Evolutionary conservation across 2,113 vertebrate genomes (phyloP).

Genomic region (Epinephelus lanceolatus): DNA sequence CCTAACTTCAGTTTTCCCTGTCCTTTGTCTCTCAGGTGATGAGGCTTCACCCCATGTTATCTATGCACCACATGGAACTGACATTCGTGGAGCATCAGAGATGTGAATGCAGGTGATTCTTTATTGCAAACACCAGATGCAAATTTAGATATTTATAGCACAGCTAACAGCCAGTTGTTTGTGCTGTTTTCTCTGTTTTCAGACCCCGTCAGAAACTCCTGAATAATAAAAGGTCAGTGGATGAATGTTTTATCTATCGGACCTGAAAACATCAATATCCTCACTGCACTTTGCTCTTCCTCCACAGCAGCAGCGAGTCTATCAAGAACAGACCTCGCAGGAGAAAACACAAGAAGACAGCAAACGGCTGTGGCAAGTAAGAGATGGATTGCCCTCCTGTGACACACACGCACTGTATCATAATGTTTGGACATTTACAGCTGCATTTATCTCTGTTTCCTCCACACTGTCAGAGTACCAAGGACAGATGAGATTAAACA

Average conservation of each 20-base stretch:
- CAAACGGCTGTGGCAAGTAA: constrained; percentile 74
- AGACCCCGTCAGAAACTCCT: constrained; percentile 52
- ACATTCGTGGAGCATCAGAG: constrained; percentile 81
- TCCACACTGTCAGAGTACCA: constrained; percentile 20
- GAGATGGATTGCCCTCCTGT: constrained; percentile 47
- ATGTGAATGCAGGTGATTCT: constrained; percentile 81
- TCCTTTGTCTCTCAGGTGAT: constrained; percentile 63
- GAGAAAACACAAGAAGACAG: constrained; percentile 70
- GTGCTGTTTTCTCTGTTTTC: constrained; percentile 7
- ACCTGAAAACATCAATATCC: not conserved
- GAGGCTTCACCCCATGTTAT: constrained; percentile 60
- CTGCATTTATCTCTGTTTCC: constrained; percentile 35
- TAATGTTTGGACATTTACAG: constrained; percentile 32
- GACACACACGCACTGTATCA: constrained; percentile 12
- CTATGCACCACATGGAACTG: constrained; percentile 62
- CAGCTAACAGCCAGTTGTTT: not conserved
- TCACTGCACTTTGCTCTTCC: constrained; percentile 32
- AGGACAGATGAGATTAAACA: constrained; percentile 45
- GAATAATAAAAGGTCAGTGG: constrained; percentile 62
- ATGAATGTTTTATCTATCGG: not conserved
- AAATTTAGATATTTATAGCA: not conserved
- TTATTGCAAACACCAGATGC: not conserved
- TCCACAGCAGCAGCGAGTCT: constrained; percentile 36
- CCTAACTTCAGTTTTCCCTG: not conserved
- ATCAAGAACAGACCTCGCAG: constrained; percentile 49